Evolutionary conservation across 2,888 invertebrate genomes (phyloP).

Genomic region (Ramazzottius varieornatus): DNA sequence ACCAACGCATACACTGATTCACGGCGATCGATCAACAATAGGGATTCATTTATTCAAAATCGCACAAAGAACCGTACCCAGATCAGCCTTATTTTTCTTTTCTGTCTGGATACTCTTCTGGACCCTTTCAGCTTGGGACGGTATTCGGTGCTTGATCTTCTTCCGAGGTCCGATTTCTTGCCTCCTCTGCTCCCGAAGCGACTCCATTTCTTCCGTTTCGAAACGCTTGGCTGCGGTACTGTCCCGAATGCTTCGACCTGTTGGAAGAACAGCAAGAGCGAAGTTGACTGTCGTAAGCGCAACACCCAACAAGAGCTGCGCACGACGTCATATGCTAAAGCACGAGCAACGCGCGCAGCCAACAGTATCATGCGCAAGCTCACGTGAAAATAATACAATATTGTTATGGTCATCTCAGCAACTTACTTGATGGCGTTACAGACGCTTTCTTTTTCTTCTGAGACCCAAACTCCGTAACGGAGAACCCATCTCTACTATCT

Average conservation of each 20-base stretch:
- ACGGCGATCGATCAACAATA: too few species aligned
- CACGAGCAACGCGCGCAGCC: too few species aligned
- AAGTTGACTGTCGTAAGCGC: too few species aligned
- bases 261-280: too few species aligned
- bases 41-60: too few species aligned
- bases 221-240: slow-evolving; percentile 3
- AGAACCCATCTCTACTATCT: background rate
- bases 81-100: background rate
- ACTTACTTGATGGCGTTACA: background rate
- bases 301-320: too few species aligned
- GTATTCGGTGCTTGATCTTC: background rate
- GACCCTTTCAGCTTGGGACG: background rate
- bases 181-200: background rate
- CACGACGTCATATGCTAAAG: too few species aligned
- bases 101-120: background rate
- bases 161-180: background rate
- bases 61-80: background rate
- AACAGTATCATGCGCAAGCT: too few species aligned
- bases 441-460: background rate
- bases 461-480: background rate
- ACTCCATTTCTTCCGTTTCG: background rate
- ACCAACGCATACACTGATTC: too few species aligned
- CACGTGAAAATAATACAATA: too few species aligned
- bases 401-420: too few species aligned
- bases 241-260: slow-evolving; percentile 1